These are phyloP conservation scores for Eurystomus glaucurus DNA, from an alignment of 2,797 vertebrate genomes.

Conservation along the genomic window DNA sequence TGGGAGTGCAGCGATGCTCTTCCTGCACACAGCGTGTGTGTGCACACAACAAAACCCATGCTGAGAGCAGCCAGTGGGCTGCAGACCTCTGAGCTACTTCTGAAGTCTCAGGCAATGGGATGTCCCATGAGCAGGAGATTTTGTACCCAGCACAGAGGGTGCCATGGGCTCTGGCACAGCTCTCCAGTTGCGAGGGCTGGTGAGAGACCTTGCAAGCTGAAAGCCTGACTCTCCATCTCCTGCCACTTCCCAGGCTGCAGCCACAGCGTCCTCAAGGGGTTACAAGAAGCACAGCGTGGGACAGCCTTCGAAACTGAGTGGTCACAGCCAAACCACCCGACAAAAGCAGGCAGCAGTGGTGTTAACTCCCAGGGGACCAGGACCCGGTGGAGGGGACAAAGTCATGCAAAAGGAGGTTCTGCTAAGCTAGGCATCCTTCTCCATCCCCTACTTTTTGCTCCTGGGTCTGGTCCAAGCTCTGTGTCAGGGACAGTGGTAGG, in stretches of 20 bases:
- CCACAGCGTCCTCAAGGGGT: accelerated
- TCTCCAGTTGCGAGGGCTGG: neutral
- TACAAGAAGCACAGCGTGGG: neutral
- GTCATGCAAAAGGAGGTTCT: neutral
- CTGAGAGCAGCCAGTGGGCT: neutral
- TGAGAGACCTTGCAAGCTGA: neutral
- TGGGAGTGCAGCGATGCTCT: neutral
- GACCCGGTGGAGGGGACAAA: neutral
- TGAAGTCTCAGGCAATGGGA: neutral
- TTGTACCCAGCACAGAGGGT: neutral
- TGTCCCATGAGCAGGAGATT: neutral
- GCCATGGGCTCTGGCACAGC: neutral
- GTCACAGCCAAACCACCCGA: neutral
- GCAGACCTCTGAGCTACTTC: neutral
- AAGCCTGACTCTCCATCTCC: neutral
- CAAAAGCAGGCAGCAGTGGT: neutral
- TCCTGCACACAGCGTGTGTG: accelerated
- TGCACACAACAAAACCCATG: accelerated
- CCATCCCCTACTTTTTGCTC: neutral
- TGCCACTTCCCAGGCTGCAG: neutral
- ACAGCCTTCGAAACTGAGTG: neutral
- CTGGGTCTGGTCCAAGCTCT: neutral
- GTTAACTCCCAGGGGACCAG: neutral
- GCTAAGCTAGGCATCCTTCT: neutral
- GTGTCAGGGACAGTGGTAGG: neutral